These are phyloP conservation scores for Oncorhynchus nerka DNA, from an alignment of 2,113 vertebrate genomes.

Conservation along the genomic window DNA sequence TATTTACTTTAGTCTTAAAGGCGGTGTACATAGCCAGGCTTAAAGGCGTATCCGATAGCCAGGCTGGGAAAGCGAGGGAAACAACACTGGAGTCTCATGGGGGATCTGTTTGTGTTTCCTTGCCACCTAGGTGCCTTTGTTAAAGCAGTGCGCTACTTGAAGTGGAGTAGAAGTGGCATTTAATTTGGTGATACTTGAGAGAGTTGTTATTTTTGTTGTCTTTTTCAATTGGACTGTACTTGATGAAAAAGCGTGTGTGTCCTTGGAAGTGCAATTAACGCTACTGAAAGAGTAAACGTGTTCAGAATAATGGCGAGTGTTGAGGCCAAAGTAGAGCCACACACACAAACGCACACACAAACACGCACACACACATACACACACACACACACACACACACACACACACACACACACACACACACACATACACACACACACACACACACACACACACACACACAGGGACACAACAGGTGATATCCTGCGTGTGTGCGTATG, in stretches of 20 bases:
- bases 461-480: slow-evolving; percentile 37
- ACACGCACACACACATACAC: background rate
- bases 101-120: slow-evolving; percentile 64
- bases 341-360: background rate
- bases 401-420: no score
- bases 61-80: slow-evolving; percentile 43
- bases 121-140: slow-evolving; percentile 67
- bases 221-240: slow-evolving; percentile 57
- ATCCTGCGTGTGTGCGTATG: slow-evolving; percentile 26
- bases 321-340: no score
- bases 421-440: no score
- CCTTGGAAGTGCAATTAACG: background rate
- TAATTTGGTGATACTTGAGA: slow-evolving; percentile 65
- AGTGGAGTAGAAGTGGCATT: slow-evolving; percentile 67
- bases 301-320: background rate
- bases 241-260: slow-evolving; percentile 30
- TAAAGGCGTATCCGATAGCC: slow-evolving; percentile 38
- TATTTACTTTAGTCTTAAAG: slow-evolving; percentile 51
- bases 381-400: no score
- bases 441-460: no score
- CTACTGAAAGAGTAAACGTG: background rate
- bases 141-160: slow-evolving; percentile 65
- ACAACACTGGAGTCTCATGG: slow-evolving; percentile 28
- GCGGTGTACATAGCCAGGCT: slow-evolving; percentile 23
- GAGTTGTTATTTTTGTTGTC: slow-evolving; percentile 32